Percentiles rank a stretch among this genome's conserved stretches.
Evolutionary conservation across 2,797 vertebrate genomes (phyloP).

Genomic region (Strix occidentalis): DNA sequence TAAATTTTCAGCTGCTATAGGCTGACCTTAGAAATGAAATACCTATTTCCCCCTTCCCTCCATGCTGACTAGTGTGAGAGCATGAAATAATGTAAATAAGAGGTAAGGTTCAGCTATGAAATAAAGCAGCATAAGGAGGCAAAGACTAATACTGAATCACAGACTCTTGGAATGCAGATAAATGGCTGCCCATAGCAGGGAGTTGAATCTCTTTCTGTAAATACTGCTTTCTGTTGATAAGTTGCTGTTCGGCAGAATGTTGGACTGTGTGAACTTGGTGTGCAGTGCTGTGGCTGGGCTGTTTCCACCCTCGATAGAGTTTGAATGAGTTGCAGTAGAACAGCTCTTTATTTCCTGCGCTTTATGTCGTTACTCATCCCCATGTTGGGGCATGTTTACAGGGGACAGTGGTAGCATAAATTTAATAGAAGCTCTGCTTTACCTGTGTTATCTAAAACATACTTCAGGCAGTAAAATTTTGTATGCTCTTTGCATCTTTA

Average conservation of each 20-base stretch:
- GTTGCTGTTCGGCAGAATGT: not conserved
- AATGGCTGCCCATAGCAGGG: not conserved
- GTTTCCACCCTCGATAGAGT: not conserved
- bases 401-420: not conserved
- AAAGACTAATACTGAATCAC: not conserved
- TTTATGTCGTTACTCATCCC: not conserved
- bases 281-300: not conserved
- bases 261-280: not conserved
- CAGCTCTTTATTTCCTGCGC: not conserved
- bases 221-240: not conserved
- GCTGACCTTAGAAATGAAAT: not conserved
- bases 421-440: not conserved
- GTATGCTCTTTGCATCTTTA: not conserved
- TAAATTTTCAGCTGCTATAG: not conserved
- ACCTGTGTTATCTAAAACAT: not conserved
- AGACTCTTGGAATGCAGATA: not conserved
- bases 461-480: not conserved
- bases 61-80: not conserved
- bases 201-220: not conserved
- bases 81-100: not conserved
- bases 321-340: not conserved
- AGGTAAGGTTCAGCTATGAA: not conserved
- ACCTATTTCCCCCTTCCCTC: accelerated
- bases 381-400: accelerated
- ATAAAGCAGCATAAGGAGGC: not conserved